These are phyloP conservation scores for Philhelius pedissequus DNA, from an alignment of 2,888 invertebrate genomes.

Conservation along the genomic window DNA sequence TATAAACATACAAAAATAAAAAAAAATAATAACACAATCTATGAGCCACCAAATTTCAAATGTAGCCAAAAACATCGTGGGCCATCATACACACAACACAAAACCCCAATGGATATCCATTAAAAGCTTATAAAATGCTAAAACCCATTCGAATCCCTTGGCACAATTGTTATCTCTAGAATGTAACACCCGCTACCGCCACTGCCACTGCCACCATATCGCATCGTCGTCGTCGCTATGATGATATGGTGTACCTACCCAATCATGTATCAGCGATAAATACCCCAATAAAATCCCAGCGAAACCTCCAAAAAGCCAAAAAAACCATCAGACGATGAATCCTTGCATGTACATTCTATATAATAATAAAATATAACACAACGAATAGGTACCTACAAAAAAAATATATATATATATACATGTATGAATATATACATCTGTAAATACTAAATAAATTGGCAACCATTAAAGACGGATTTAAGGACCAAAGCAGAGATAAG, in stretches of 20 bases:
- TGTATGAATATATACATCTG: constrained; percentile 32
- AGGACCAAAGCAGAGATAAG: constrained; percentile 40
- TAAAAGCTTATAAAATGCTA: constrained; percentile 61
- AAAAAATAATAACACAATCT: not conserved
- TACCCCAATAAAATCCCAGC: constrained; percentile 57
- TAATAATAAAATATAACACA: constrained; percentile 47
- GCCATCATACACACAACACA: not conserved
- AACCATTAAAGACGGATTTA: constrained; percentile 65
- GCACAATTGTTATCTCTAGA: constrained; percentile 59
- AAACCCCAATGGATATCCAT: constrained; percentile 52
- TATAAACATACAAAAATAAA: not conserved
- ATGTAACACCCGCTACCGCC: constrained; percentile 26
- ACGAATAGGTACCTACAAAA: constrained; percentile 17
- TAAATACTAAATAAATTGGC: constrained; percentile 66
- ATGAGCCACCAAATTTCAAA: constrained; percentile 43
- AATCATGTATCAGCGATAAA: constrained; percentile 61
- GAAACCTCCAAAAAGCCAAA: constrained; percentile 52
- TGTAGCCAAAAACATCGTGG: constrained; percentile 19
- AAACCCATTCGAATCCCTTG: constrained; percentile 64
- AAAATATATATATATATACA: no score
- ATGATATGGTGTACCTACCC: not conserved
- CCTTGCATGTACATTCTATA: constrained; percentile 11
- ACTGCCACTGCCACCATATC: not conserved
- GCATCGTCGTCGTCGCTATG: not conserved
- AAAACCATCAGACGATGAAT: constrained; percentile 50